Evolutionary conservation across 2,797 vertebrate species (phyloP).

Genomic region (Esox lucius): DNA sequence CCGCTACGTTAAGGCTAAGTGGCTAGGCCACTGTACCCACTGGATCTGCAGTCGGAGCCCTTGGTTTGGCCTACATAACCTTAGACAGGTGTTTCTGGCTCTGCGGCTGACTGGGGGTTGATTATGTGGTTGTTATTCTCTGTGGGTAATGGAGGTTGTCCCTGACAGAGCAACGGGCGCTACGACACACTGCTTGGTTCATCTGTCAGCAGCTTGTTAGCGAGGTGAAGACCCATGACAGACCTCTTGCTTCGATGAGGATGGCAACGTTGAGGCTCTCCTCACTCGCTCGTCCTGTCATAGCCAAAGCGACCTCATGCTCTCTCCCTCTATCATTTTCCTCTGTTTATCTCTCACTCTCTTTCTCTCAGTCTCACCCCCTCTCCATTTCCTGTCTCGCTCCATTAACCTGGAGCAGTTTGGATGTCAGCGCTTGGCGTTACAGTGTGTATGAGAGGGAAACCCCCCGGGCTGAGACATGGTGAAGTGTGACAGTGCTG

Average conservation of each 20-base stretch:
- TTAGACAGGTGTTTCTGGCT: neutral
- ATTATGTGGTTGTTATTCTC: neutral
- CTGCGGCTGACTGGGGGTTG: neutral
- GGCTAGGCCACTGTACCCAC: neutral
- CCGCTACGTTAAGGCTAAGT: neutral
- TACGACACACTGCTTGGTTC: constrained; percentile 41
- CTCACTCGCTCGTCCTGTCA: neutral
- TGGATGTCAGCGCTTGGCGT: neutral
- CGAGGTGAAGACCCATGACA: constrained; percentile 58
- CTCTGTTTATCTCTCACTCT: neutral
- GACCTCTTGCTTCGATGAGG: constrained; percentile 10
- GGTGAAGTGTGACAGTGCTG: neutral
- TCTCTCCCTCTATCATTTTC: neutral
- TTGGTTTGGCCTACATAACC: neutral
- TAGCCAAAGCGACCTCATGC: too few species aligned
- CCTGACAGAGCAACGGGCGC: constrained; percentile 38
- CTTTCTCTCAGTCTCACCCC: neutral
- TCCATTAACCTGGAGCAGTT: constrained; percentile 53
- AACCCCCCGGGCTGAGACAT: neutral
- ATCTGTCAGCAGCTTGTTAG: constrained; percentile 66
- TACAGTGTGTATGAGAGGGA: neutral
- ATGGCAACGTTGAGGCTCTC: neutral
- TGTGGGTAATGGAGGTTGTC: constrained; percentile 45
- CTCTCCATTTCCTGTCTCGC: constrained; percentile 33
- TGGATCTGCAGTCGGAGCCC: neutral